Percentiles rank a stretch among this genome's conserved stretches.
Evolutionary conservation across 2,113 vertebrate species (phyloP).

Genomic region (Desmodus rotundus): DNA sequence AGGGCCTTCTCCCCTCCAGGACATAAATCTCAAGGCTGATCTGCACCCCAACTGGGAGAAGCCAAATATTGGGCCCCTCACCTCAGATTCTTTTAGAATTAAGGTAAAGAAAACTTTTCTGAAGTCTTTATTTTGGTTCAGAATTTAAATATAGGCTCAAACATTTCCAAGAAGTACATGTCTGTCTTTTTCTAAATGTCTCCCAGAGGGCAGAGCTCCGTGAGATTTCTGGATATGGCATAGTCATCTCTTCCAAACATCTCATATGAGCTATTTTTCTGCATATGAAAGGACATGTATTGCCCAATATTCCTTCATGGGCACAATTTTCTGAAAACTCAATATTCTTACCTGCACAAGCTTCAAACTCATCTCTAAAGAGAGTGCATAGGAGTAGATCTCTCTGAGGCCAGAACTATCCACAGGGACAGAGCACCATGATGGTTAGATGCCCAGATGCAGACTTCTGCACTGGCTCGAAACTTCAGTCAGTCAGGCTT

Average conservation of each 20-base stretch:
- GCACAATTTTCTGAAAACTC: not conserved
- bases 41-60: not conserved
- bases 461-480: no score
- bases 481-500: not conserved
- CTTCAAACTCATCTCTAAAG: not conserved
- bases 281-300: not conserved
- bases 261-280: not conserved
- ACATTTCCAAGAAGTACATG: not conserved
- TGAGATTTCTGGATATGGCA: not conserved
- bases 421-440: not conserved
- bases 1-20: not conserved
- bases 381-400: not conserved
- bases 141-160: not conserved
- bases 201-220: not conserved
- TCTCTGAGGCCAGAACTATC: not conserved
- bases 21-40: not conserved
- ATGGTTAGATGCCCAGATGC: not conserved
- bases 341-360: not conserved
- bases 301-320: not conserved
- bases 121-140: not conserved
- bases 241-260: not conserved
- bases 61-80: not conserved
- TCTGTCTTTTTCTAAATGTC: not conserved
- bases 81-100: not conserved
- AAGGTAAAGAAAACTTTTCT: not conserved